Conservation (phyloP, 2,888 invertebrate species). For the Mythimna ferrago region DNA sequence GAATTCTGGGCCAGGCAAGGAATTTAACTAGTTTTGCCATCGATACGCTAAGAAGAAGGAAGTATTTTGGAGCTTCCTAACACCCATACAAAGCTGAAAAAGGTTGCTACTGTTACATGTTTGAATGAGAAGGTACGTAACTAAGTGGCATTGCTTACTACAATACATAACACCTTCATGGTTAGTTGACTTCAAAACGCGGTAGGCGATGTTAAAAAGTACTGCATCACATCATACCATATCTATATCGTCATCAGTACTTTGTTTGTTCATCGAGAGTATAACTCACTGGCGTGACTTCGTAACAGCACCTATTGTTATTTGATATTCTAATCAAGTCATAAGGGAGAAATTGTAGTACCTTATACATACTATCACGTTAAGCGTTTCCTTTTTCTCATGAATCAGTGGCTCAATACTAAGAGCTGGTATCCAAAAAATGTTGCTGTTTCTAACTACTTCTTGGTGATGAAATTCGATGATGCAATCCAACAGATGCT, state of each 20-base stretch:
- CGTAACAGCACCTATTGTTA: conserved; percentile 8
- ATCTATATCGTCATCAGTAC: no score
- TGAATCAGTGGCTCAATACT: conserved; percentile 3
- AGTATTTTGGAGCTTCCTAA: no score
- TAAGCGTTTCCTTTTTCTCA: conserved; percentile 33
- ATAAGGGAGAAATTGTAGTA: conserved; percentile 52
- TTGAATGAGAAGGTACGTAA: neutral
- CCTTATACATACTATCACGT: conserved; percentile 41
- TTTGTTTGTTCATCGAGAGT: neutral
- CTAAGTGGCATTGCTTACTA: neutral
- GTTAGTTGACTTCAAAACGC: neutral
- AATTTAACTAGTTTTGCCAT: no score
- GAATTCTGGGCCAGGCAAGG: no score
- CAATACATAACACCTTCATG: neutral
- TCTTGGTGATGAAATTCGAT: neutral
- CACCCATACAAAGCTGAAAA: no score
- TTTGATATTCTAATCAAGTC: conserved; percentile 44
- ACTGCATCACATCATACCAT: neutral
- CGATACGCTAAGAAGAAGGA: no score
- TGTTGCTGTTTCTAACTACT: neutral
- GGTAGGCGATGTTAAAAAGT: neutral
- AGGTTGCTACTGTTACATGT: no score
- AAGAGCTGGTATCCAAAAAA: conserved; percentile 5
- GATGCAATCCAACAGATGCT: neutral
- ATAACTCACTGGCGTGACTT: conserved; percentile 3